These are phyloP conservation scores for Crenuchus spilurus DNA, from an alignment of 2,797 vertebrate genomes.

Conservation along the genomic window DNA sequence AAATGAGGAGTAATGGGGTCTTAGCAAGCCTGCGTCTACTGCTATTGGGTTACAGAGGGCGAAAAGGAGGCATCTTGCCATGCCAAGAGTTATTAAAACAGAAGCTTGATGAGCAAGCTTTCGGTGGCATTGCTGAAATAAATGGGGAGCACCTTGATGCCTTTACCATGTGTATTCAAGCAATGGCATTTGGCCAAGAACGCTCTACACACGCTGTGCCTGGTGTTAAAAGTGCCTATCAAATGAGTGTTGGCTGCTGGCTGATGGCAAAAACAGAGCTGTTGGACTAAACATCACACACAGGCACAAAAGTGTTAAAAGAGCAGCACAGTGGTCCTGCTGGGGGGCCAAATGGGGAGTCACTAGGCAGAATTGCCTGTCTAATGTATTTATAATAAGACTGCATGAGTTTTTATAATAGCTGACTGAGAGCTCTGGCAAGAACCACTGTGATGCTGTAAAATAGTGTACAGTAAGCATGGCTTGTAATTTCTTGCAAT, in stretches of 20 bases:
- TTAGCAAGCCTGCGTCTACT: conserved; percentile 61
- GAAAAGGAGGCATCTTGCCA: conserved; percentile 57
- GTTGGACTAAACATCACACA: conserved; percentile 64
- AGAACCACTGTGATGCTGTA: background rate
- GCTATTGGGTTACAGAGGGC: conserved; percentile 70
- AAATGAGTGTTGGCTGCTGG: conserved; percentile 62
- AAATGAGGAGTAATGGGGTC: conserved; percentile 63
- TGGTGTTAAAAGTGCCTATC: conserved; percentile 61
- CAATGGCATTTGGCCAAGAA: conserved; percentile 65
- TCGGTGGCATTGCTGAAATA: conserved; percentile 61
- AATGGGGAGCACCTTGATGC: conserved; percentile 62
- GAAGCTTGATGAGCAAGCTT: conserved; percentile 67
- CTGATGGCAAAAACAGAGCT: conserved; percentile 69
- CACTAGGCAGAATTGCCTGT: conserved; percentile 30
- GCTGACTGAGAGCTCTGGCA: background rate
- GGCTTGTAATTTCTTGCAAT: background rate
- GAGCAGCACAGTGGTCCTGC: conserved; percentile 23
- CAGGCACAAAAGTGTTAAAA: conserved; percentile 51
- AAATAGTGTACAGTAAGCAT: background rate
- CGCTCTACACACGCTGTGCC: conserved; percentile 55
- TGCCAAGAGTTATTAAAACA: conserved; percentile 76
- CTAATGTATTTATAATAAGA: conserved; percentile 24
- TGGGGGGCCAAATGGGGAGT: conserved; percentile 23
- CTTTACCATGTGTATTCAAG: conserved; percentile 73
- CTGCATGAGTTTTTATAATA: conserved; percentile 15